Percentiles rank a stretch among this genome's conserved stretches.
phyloP scores from a whole-genome alignment of 2,888 invertebrate species.

The Tyria jacobaeae region DNA sequence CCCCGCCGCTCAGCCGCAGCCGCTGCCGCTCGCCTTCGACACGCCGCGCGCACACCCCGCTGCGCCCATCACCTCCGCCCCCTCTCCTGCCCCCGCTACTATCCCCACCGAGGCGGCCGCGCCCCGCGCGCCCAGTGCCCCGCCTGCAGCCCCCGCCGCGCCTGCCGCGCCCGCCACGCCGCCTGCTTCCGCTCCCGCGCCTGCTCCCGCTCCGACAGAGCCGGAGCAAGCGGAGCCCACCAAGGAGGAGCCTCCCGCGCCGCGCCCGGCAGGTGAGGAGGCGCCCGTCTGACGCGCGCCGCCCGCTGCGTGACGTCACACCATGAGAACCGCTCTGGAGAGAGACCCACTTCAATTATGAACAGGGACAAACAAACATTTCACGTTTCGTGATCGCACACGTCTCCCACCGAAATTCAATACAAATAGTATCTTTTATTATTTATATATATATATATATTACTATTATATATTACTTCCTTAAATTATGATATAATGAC shows the following conservation, averaged over 20 bases:
- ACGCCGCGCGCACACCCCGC: constrained; percentile 33
- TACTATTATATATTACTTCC: no score
- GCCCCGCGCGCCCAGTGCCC: constrained; percentile 38
- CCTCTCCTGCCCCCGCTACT: constrained; percentile 41
- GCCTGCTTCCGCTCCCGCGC: constrained; percentile 11
- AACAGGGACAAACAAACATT: not conserved
- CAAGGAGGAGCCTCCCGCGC: not conserved
- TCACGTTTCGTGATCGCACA: not conserved
- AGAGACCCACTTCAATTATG: not conserved
- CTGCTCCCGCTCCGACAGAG: constrained; percentile 41
- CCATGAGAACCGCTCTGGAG: not conserved
- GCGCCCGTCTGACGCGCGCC: constrained; percentile 15
- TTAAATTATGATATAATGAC: no score
- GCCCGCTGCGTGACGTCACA: not conserved
- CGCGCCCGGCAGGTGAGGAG: constrained; percentile 12
- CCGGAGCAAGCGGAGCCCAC: not conserved
- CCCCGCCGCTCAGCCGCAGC: constrained; percentile 42
- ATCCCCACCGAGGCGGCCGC: constrained; percentile 45
- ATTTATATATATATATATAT: no score
- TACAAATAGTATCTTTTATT: not conserved
- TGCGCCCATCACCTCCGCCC: constrained; percentile 30
- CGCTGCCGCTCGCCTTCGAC: constrained; percentile 59
- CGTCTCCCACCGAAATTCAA: constrained; percentile 10
- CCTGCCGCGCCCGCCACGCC: constrained; percentile 18
- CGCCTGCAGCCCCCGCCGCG: constrained; percentile 44